Base-by-base conservation (phyloP, 2,797 vertebrate species). In the Discoglossus pictus region DNA sequence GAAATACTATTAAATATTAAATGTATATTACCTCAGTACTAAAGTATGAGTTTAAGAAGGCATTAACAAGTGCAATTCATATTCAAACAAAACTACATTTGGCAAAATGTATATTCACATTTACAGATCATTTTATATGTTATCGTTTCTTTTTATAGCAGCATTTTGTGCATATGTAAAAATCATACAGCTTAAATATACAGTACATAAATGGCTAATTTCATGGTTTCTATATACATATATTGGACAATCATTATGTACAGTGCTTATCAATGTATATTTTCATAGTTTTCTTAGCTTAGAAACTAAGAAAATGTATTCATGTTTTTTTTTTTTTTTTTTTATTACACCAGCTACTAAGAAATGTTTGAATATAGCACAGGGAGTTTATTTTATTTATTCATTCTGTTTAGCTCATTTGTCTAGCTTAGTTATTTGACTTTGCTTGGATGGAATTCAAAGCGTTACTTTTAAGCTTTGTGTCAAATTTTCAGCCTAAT, bases 11-110 rank as follows among this genome's bases (percentile, higher is more conserved):
- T 81, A 76, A 85, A 74, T 34, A 52, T 54, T 76, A 80, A 86
- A 82, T 77, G 75, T 84, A 80, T 80, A 79, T 85, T 86, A 88
- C 81, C 85, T 90, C 82, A 83, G 62, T 73, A 76, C 38, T 75
- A 77, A 73, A 80, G 73, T 58, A 75, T 78, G 81, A 73, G 56
- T 75, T 84, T 84, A 74, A 80, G 76, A 79, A 80, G 75, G 65
- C 78, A 79, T 88, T 81, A 78, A 76, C 73, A 83, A 86, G 73
- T 79, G 74, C 79, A 82, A 80, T 86, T 86, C 73, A 65, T 80
- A 31, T 68, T 79, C 79, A 69, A 83, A 72, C 65, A 82, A 86
- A 76, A 77, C 76, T 82, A 61, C 59, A 75, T 3, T 8, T 31
- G 27, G 8, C n/a, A 31, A 31, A 31, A n/a, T n/a, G n/a, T n/a